Percentiles rank a stretch among this genome's conserved stretches.
These are phyloP conservation scores for Bombyx huttoni DNA, from an alignment of 2,888 invertebrate genomes.

Conservation along the genomic window DNA sequence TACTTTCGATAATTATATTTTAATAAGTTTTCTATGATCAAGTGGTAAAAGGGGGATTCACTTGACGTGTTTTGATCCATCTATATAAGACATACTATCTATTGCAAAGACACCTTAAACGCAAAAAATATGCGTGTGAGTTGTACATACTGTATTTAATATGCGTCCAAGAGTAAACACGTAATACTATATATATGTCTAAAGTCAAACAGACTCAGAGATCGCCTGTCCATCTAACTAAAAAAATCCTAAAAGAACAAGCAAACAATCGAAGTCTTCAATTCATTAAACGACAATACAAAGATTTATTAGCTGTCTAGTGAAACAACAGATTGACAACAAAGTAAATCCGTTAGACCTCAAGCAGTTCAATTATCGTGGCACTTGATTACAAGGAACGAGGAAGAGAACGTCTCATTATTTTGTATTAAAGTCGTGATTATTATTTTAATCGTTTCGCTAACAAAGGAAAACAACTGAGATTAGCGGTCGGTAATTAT, in stretches of 20 bases:
- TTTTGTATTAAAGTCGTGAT: constrained; percentile 49
- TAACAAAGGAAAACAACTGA: constrained; percentile 48
- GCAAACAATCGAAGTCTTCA: background rate
- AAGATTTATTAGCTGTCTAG: constrained; percentile 13
- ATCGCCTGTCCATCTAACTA: background rate
- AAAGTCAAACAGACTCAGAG: too few species aligned
- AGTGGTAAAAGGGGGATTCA: too few species aligned
- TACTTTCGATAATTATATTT: too few species aligned
- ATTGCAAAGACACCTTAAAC: too few species aligned
- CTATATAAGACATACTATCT: too few species aligned
- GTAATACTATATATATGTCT: too few species aligned
- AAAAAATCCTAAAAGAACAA: background rate
- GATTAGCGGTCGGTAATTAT: constrained; percentile 44
- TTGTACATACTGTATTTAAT: too few species aligned
- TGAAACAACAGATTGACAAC: constrained; percentile 18
- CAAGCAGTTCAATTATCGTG: constrained; percentile 15
- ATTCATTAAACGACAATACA: background rate
- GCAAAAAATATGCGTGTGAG: too few species aligned
- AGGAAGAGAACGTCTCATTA: constrained; percentile 44
- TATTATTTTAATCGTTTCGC: constrained; percentile 59
- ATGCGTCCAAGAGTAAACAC: too few species aligned
- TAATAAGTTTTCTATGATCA: too few species aligned
- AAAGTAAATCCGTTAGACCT: constrained; percentile 14
- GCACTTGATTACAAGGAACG: constrained; percentile 19
- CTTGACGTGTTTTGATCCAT: too few species aligned